These are phyloP conservation scores for Maniola jurtina DNA, from an alignment of 1,140 invertebrate genomes.

Conservation along the genomic window DNA sequence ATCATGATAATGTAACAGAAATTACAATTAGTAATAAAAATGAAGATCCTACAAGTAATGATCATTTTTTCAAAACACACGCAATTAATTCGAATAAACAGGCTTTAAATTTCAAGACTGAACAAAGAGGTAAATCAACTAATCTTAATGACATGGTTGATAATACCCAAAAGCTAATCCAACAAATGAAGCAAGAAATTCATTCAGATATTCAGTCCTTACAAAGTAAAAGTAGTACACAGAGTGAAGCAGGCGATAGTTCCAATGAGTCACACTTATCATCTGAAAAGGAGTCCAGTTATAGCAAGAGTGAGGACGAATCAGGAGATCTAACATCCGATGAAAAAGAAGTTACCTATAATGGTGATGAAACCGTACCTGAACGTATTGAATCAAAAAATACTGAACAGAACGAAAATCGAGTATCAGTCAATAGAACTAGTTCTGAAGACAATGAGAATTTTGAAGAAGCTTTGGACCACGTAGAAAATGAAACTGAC, in stretches of 20 bases:
- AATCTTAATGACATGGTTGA: slow-evolving; percentile 80
- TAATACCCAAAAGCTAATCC: slow-evolving; percentile 80
- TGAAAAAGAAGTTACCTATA: slow-evolving; percentile 56
- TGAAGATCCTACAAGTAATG: background rate
- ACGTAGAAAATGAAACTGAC: slow-evolving; percentile 63
- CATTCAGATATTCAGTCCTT: slow-evolving; percentile 80
- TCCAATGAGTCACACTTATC: slow-evolving; percentile 70
- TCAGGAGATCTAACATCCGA: slow-evolving; percentile 62
- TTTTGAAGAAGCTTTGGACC: slow-evolving; percentile 74
- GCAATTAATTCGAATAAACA: slow-evolving; percentile 1
- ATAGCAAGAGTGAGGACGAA: slow-evolving; percentile 64
- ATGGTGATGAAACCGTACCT: slow-evolving; percentile 42
- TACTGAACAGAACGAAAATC: slow-evolving; percentile 32
- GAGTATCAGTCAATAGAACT: slow-evolving; percentile 59
- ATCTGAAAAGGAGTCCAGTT: slow-evolving; percentile 77
- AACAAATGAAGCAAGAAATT: slow-evolving; percentile 82
- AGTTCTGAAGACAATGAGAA: slow-evolving; percentile 76
- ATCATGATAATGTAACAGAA: background rate
- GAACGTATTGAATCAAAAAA: background rate
- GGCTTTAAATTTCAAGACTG: background rate
- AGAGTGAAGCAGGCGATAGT: slow-evolving; percentile 74
- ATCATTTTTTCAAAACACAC: background rate
- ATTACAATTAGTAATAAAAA: slow-evolving; percentile 1
- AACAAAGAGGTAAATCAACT: slow-evolving; percentile 56
- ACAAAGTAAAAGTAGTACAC: slow-evolving; percentile 66